phyloP scores from a whole-genome alignment of 2,113 vertebrate genomes.

The pig (Sus scrofa) region DNA sequence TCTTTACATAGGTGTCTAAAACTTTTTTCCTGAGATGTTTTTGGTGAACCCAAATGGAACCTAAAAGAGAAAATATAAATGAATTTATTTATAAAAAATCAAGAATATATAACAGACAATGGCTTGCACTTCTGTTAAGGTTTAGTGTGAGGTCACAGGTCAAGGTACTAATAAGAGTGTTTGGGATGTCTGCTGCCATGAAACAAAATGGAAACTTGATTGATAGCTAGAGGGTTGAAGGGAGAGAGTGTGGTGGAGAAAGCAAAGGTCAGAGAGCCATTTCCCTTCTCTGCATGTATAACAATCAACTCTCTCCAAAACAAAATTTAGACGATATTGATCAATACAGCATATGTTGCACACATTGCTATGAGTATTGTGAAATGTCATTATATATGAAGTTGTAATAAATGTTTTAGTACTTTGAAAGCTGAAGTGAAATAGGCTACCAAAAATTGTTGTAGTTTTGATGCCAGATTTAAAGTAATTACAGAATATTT shows the following conservation, averaged over 20 bases:
- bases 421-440: constrained; percentile 50
- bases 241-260: constrained; percentile 90
- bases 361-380: constrained; percentile 90
- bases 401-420: constrained; percentile 89
- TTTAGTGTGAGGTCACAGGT: constrained; percentile 96
- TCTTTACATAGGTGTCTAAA: constrained; percentile 18
- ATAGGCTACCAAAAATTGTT: constrained; percentile 5
- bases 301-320: constrained; percentile 89
- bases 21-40: constrained; percentile 45
- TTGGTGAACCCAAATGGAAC: constrained; percentile 60
- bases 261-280: constrained; percentile 92
- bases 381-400: constrained; percentile 91
- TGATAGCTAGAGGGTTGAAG: constrained; percentile 95
- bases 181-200: constrained; percentile 99
- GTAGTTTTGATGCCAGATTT: constrained; percentile 46
- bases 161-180: constrained; percentile 98
- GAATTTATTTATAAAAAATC: constrained; percentile 89
- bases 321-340: constrained; percentile 90
- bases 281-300: constrained; percentile 92
- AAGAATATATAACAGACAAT: constrained; percentile 88
- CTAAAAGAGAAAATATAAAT: constrained; percentile 73
- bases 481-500: not conserved
- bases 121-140: constrained; percentile 90
- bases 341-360: constrained; percentile 95
- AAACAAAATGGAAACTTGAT: constrained; percentile 99